These are phyloP conservation scores for Apeira syringaria DNA, from an alignment of 2,888 invertebrate genomes.

Conservation along the genomic window DNA sequence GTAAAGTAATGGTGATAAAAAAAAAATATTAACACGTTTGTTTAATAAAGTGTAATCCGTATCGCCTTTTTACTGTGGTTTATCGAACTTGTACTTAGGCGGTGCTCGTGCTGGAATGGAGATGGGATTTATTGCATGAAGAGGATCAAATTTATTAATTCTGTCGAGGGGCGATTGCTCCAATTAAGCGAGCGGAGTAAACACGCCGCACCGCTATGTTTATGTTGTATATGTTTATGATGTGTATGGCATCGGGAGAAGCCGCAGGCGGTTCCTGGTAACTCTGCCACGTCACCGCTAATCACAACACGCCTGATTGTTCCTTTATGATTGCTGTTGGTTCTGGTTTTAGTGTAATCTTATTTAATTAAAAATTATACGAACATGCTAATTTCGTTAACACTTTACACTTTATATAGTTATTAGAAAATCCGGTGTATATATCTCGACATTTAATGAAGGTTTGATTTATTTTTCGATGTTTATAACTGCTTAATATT, in stretches of 20 bases:
- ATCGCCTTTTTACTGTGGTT: conserved; percentile 7
- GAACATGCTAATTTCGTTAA: neutral
- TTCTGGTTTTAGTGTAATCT: neutral
- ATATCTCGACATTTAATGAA: too few relatives aligned
- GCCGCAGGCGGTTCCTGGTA: conserved; percentile 37
- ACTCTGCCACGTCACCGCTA: conserved; percentile 54
- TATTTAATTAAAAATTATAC: neutral
- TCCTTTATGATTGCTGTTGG: conserved; percentile 1
- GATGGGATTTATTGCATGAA: conserved; percentile 59
- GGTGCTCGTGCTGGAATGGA: conserved; percentile 42
- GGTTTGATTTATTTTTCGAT: too few relatives aligned
- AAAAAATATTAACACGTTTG: too few relatives aligned
- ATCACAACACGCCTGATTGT: conserved; percentile 41
- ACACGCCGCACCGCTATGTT: conserved; percentile 60
- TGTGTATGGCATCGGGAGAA: conserved; percentile 35
- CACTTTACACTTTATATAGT: too few relatives aligned
- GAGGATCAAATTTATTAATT: conserved; percentile 73
- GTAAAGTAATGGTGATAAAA: too few relatives aligned
- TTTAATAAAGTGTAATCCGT: conserved; percentile 6
- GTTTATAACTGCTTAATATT: too few relatives aligned
- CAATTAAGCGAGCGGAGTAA: conserved; percentile 74
- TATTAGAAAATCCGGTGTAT: too few relatives aligned
- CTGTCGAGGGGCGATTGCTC: conserved; percentile 71
- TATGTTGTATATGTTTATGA: too few relatives aligned
- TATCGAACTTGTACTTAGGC: conserved; percentile 44